A percentile compares a stretch with the other conserved stretches of the same genome.
Conservation (phyloP, 2,888 invertebrate species). For the Amphipoea lucens region DNA sequence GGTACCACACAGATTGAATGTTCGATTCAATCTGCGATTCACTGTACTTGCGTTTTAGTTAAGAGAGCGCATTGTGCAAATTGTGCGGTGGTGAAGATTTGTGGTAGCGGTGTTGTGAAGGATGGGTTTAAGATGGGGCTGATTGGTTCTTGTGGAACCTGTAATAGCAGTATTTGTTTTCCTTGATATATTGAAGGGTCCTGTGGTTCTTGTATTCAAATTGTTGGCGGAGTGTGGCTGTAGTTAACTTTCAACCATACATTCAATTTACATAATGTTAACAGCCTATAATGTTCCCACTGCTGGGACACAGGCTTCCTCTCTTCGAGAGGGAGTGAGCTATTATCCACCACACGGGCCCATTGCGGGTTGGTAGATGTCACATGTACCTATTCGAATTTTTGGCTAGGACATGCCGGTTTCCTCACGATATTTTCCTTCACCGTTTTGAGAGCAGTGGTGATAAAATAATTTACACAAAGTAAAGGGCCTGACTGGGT, state of each 20-base stretch:
- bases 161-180: neutral
- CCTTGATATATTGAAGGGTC: neutral
- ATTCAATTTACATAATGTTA: neutral
- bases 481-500: too few species aligned
- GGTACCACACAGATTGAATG: slow-evolving; percentile 54
- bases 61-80: slow-evolving; percentile 27
- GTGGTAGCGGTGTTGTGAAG: neutral
- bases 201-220: neutral
- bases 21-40: slow-evolving; percentile 51
- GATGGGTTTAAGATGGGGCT: neutral
- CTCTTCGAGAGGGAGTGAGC: too few species aligned
- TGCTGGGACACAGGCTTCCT: too few species aligned
- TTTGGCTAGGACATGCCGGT: too few species aligned
- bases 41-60: slow-evolving; percentile 33
- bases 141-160: neutral
- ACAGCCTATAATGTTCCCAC: too few species aligned
- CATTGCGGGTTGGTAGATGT: too few species aligned
- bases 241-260: neutral
- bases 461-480: too few species aligned
- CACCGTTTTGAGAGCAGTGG: too few species aligned
- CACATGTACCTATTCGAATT: too few species aligned
- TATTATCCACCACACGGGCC: too few species aligned
- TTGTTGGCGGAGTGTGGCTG: neutral
- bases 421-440: too few species aligned
- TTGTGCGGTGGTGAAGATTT: slow-evolving; percentile 25